These are phyloP conservation scores for Hydrochoerus hydrochaeris DNA, from an alignment of 2,113 vertebrate species.

Conservation along the genomic window DNA sequence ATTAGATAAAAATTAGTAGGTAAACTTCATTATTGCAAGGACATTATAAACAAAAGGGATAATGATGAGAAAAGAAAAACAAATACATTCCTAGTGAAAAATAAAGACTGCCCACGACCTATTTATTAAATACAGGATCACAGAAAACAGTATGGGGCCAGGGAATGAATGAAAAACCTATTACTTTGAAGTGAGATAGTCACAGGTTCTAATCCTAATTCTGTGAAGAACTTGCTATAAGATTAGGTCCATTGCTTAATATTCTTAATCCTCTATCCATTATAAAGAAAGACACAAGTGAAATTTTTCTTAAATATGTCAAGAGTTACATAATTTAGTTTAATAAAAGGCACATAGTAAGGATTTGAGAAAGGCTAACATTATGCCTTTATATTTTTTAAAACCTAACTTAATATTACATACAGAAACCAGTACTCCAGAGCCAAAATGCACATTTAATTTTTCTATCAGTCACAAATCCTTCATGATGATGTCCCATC, in stretches of 20 bases:
- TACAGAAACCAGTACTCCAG: neutral
- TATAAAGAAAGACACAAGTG: constrained; percentile 9
- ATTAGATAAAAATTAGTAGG: constrained; percentile 44
- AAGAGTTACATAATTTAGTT: neutral
- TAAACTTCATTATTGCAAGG: constrained; percentile 5
- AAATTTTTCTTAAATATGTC: neutral
- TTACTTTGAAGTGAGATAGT: neutral
- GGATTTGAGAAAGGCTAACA: neutral
- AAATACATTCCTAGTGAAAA: neutral
- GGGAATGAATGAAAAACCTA: neutral
- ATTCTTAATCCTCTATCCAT: neutral
- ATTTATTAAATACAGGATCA: constrained; percentile 2
- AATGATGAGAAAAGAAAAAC: constrained; percentile 2
- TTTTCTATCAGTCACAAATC: neutral
- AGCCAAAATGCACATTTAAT: neutral
- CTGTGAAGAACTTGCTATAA: neutral
- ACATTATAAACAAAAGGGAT: neutral
- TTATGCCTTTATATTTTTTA: neutral
- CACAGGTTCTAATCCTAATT: neutral
- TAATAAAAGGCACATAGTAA: neutral
- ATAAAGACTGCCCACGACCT: neutral
- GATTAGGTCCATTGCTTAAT: neutral
- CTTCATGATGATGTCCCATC: neutral
- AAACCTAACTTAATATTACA: neutral
- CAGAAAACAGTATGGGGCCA: neutral